These are phyloP conservation scores for Chrosomus eos DNA, from an alignment of 2,797 vertebrate genomes.

Conservation along the genomic window DNA sequence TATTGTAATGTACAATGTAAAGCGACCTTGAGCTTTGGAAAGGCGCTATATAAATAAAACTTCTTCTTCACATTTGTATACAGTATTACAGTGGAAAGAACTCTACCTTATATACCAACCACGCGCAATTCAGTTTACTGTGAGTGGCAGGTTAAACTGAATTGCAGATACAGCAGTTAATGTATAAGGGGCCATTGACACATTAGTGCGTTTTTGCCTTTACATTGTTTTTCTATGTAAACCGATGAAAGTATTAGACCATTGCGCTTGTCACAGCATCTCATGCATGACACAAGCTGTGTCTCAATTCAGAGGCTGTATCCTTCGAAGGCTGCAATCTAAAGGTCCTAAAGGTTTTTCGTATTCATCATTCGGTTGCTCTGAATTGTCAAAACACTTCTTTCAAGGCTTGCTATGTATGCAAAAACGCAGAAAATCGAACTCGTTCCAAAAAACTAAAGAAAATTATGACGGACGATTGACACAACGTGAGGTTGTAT, in stretches of 20 bases:
- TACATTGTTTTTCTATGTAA: not conserved
- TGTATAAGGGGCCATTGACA: not conserved
- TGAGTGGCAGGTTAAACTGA: not conserved
- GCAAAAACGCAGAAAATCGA: too few relatives aligned
- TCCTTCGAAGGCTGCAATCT: not conserved
- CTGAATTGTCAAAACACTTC: too few relatives aligned
- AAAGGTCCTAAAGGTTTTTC: too few relatives aligned
- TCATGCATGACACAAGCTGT: not conserved
- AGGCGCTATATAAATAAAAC: too few relatives aligned
- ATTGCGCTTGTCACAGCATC: not conserved
- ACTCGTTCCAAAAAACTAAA: accelerated
- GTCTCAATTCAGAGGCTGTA: not conserved
- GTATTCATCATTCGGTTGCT: too few relatives aligned
- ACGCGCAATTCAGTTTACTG: not conserved
- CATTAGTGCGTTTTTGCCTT: not conserved
- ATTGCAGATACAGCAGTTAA: not conserved
- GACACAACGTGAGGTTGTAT: too few relatives aligned
- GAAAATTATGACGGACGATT: too few relatives aligned
- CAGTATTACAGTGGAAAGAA: not conserved
- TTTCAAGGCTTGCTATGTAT: too few relatives aligned
- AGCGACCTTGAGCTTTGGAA: too few relatives aligned
- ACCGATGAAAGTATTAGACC: not conserved
- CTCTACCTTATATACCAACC: not conserved
- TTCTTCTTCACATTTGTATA: too few relatives aligned
- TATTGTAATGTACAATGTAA: too few relatives aligned